phyloP scores from a whole-genome alignment of 1,140 invertebrate species.

The Lordiphosa clarofinis region DNA sequence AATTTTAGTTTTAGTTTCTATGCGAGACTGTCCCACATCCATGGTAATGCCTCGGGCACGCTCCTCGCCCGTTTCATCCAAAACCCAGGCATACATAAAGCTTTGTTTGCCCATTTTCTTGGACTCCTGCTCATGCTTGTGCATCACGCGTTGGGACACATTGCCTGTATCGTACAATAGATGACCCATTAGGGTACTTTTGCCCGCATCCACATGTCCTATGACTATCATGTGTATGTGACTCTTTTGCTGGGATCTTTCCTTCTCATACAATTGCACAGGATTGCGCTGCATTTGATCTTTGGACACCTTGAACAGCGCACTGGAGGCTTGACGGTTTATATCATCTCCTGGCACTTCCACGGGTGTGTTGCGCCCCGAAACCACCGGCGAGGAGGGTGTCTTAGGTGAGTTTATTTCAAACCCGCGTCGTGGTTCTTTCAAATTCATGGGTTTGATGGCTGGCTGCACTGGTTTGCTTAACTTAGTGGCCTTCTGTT shows the following conservation, averaged over 20 bases:
- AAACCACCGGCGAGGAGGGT: slow-evolving; percentile 82
- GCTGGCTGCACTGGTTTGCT: slow-evolving; percentile 15
- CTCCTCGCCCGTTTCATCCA: slow-evolving; percentile 99
- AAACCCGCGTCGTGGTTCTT: slow-evolving; percentile 79
- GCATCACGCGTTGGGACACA: slow-evolving; percentile 94
- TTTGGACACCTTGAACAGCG: slow-evolving; percentile 67
- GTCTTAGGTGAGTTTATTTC: slow-evolving; percentile 75
- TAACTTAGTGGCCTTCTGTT: background rate
- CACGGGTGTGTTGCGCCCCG: slow-evolving; percentile 81
- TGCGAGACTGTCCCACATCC: slow-evolving; percentile 96
- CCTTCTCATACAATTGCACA: slow-evolving; percentile 84
- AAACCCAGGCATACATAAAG: slow-evolving; percentile 99
- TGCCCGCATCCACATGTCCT: slow-evolving; percentile 99
- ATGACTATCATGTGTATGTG: slow-evolving; percentile 97
- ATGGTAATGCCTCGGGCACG: slow-evolving; percentile 94
- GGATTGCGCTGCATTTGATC: slow-evolving; percentile 70
- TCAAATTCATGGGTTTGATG: slow-evolving; percentile 37
- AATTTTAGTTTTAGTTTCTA: slow-evolving; percentile 93
- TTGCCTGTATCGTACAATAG: slow-evolving; percentile 93
- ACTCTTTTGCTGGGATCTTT: slow-evolving; percentile 88
- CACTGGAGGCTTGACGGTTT: slow-evolving; percentile 1
- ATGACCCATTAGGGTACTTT: slow-evolving; percentile 98
- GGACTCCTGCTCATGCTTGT: slow-evolving; percentile 99
- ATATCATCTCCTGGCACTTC: slow-evolving; percentile 40
- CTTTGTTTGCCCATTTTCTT: slow-evolving; percentile 98